Percentiles rank a stretch among this genome's conserved stretches.
Evolutionary conservation across 2,797 vertebrate species (phyloP).

Genomic region (Chanos chanos): DNA sequence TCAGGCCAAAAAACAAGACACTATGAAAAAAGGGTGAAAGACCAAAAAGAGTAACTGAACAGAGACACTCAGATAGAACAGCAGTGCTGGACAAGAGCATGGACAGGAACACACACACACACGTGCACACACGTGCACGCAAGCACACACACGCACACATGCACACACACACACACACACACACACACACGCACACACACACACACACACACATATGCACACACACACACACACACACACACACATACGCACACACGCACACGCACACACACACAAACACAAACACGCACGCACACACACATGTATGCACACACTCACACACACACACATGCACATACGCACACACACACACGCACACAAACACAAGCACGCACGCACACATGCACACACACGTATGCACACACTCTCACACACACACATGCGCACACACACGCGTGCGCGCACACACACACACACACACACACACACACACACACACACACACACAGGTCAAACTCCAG

Average conservation of each 20-base stretch:
- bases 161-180: not conserved
- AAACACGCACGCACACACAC: too few relatives aligned
- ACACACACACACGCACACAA: not conserved
- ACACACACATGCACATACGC: not conserved
- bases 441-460: too few relatives aligned
- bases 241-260: not conserved
- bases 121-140: not conserved
- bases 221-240: not conserved
- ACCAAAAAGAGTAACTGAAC: not conserved
- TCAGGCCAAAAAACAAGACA: not conserved
- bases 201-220: not conserved
- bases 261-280: too few relatives aligned
- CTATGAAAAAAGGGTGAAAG: not conserved
- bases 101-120: not conserved
- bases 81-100: not conserved
- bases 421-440: too few relatives aligned
- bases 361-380: not conserved
- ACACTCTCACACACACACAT: constrained; percentile 4
- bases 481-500: too few relatives aligned
- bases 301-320: not conserved
- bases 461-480: too few relatives aligned
- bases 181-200: not conserved
- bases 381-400: not conserved
- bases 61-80: not conserved
- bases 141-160: not conserved